Evolutionary conservation across 2,113 vertebrate species (phyloP).

Genomic region (Hippocampus comes): DNA sequence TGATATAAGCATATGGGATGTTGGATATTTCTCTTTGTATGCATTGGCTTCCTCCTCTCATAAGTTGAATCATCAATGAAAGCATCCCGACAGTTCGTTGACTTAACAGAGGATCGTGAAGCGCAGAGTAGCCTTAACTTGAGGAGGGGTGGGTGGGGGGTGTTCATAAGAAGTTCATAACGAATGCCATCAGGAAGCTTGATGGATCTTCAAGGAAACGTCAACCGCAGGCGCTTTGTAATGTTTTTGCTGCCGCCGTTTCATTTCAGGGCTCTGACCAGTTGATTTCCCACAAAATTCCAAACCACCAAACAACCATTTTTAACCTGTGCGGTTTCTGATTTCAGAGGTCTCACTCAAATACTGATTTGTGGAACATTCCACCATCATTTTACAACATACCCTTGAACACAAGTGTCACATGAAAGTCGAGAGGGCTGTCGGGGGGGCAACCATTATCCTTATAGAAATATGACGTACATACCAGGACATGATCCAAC

Average conservation of each 20-base stretch:
- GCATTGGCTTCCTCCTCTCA: background rate
- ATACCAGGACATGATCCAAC: constrained; percentile 53
- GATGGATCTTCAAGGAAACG: background rate
- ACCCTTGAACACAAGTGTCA: background rate
- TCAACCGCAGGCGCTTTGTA: background rate
- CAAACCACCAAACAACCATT: background rate
- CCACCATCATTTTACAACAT: background rate
- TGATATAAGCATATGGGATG: background rate
- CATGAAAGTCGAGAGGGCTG: constrained; percentile 55
- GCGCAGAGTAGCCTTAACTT: background rate
- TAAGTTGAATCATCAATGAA: background rate
- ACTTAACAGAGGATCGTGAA: background rate
- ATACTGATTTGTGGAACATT: background rate
- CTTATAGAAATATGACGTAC: constrained; percentile 71
- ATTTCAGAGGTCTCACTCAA: background rate
- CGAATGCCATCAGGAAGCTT: background rate
- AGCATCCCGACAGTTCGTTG: background rate
- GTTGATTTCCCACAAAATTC: background rate
- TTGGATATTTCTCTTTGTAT: background rate
- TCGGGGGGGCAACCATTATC: constrained; percentile 93
- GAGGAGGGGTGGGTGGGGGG: too few species aligned
- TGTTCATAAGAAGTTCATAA: background rate
- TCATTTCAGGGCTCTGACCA: constrained; percentile 4
- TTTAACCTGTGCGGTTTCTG: background rate
- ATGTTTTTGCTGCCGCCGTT: background rate